Percentiles rank a stretch among this genome's conserved stretches.
Evolutionary conservation across 1,140 invertebrate genomes (phyloP).

Genomic region (Anastrepha obliqua): DNA sequence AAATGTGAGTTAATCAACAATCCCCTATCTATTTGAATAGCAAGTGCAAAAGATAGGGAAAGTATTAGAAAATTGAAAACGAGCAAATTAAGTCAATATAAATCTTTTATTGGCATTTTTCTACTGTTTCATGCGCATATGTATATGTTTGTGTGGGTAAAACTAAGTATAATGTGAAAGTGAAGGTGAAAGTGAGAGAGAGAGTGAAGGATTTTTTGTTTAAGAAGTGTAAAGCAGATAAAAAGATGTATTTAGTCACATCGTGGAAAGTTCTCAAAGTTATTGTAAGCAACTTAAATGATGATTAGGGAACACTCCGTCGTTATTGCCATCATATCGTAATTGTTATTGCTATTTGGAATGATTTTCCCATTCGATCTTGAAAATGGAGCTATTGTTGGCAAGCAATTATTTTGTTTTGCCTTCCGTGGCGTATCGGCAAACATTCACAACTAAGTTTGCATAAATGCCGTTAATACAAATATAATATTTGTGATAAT

Average conservation of each 20-base stretch:
- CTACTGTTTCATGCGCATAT: constrained; percentile 2
- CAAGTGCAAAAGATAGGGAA: too few relatives aligned
- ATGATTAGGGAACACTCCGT: background rate
- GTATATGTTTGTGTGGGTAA: background rate
- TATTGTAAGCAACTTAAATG: constrained; percentile 7
- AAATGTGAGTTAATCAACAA: too few relatives aligned
- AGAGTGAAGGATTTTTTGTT: background rate
- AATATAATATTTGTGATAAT: background rate
- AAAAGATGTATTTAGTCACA: background rate
- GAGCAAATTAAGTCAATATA: too few relatives aligned
- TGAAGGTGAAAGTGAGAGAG: background rate
- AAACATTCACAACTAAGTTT: constrained; percentile 25
- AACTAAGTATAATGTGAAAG: background rate
- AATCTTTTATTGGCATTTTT: constrained; percentile 10
- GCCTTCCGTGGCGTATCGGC: background rate
- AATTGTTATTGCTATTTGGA: background rate
- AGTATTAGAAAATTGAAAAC: too few relatives aligned
- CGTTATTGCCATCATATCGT: constrained; percentile 5
- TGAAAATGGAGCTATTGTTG: background rate
- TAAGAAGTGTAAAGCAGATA: background rate
- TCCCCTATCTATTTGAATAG: too few relatives aligned
- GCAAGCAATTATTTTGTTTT: background rate
- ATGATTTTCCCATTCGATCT: too few relatives aligned
- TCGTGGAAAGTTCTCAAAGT: constrained; percentile 23
- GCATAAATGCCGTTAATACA: background rate